A percentile compares a stretch with the other conserved stretches of the same genome.
Evolutionary conservation across 2,113 vertebrate genomes (phyloP).

Genomic region (Triplophysa siluroides): DNA sequence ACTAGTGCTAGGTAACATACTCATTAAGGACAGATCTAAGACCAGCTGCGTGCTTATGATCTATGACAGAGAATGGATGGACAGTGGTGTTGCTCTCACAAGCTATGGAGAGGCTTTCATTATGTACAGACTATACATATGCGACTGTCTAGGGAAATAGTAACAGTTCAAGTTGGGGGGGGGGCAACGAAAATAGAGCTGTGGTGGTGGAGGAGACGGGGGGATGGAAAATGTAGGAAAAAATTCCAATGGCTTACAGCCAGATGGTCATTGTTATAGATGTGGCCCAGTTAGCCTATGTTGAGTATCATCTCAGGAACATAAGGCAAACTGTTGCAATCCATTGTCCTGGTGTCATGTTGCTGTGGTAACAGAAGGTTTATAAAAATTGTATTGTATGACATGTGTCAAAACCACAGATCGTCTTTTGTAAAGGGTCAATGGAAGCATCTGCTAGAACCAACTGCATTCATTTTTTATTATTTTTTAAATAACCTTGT

Average conservation of each 20-base stretch:
- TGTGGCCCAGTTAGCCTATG: constrained; percentile 11
- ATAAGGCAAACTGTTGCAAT: background rate
- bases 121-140: background rate
- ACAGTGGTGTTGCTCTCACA: background rate
- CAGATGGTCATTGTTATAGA: constrained; percentile 39
- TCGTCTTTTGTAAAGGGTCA: too few relatives aligned
- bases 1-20: background rate
- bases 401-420: too few relatives aligned
- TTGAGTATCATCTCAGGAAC: background rate
- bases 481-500: background rate
- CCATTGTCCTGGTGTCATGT: background rate
- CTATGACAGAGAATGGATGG: background rate
- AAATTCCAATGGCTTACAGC: constrained; percentile 22
- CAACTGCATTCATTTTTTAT: too few relatives aligned
- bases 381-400: too few relatives aligned
- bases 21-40: constrained; percentile 19
- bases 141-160: constrained; percentile 11
- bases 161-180: constrained; percentile 4
- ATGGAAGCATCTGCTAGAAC: background rate
- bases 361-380: too few relatives aligned
- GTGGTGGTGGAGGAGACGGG: constrained; percentile 10
- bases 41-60: constrained; percentile 12
- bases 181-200: constrained; percentile 18
- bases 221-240: background rate
- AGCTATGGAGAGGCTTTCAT: background rate